Evolutionary conservation across 2,797 vertebrate genomes (phyloP), one percentile per base, ranked within the genome.

Genomic region (Lithobates sylvaticus): DNA sequence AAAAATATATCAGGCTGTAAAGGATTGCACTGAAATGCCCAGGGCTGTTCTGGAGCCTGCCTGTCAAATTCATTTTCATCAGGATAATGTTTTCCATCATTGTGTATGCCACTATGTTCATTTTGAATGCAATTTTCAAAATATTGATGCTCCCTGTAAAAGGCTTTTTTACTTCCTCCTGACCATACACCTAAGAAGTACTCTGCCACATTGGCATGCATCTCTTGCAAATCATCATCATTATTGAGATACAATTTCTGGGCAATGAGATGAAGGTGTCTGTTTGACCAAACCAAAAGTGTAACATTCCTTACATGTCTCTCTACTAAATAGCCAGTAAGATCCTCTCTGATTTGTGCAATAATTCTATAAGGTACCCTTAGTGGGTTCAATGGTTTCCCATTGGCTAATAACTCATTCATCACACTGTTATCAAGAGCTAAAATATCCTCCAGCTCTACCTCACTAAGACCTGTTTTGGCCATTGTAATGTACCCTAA

Each of bases 151-250:
- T 96, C 96, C 91, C 94, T 96, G 78, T 96, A 95, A 86, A 99
- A 98, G 78, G 96, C 96, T 91, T 99, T 99, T 89, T 97, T 97
- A 89, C 97, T 94, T 70, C 98, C 98, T 84, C 97, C 97, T n/a
- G 98, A 96, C 98, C 98, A 99, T 54, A 97, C 96, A 0, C 98
- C 98, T n/a, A 99, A 94, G 78, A 99, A 99, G 90, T 99, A 99
- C 88, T 99, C 98, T 0, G 98, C 98, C 88, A 99, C 93, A 84
- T 97, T 96, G 16, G 96, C 96, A 89, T 99, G 98, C 98, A 99
- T 99, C 92, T 99, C 97, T 84, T 95, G 97, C 70, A 99, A 93
- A 5, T 96, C 96, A 79, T 97, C 96, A 88, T 98, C 95, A 0
- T 97, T 97, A 92, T 97, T 95, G 44, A 99, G 95, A 86, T 99